phyloP scores from a whole-genome alignment of 2,888 invertebrate species.

The Thalpophila matura region DNA sequence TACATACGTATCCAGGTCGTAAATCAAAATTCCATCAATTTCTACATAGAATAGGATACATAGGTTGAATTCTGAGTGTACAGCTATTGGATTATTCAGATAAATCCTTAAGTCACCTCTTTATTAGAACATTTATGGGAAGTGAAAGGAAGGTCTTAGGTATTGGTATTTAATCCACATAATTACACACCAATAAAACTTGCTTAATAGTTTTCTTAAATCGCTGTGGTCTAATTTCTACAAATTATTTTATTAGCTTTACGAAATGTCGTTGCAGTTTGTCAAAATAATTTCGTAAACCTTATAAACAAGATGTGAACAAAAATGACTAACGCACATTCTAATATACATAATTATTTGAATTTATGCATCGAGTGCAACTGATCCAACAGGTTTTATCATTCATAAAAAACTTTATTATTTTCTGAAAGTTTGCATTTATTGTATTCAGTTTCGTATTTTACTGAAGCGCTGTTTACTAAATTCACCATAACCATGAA shows the following conservation, averaged over 20 bases:
- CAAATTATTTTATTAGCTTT: conserved; percentile 26
- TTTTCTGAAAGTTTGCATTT: conserved; percentile 20
- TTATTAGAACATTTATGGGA: neutral
- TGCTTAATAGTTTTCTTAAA: neutral
- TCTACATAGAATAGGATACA: too few relatives aligned
- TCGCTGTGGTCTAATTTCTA: neutral
- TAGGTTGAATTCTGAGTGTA: too few relatives aligned
- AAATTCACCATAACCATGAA: conserved; percentile 39
- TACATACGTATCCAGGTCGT: neutral
- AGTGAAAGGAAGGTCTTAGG: conserved; percentile 13
- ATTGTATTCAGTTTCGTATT: conserved; percentile 16
- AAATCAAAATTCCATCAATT: too few relatives aligned
- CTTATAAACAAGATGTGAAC: neutral
- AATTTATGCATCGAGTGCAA: neutral
- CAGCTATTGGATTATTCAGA: neutral
- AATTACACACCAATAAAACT: conserved; percentile 21
- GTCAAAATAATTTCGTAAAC: conserved; percentile 16
- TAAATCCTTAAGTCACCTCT: neutral
- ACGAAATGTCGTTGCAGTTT: conserved; percentile 13
- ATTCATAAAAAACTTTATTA: neutral
- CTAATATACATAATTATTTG: neutral
- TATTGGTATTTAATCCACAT: neutral
- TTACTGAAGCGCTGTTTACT: conserved; percentile 15
- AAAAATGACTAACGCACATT: neutral
- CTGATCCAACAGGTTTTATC: neutral